phyloP scores from a whole-genome alignment of 2,797 vertebrate genomes.

The Apodemus agrarius region DNA sequence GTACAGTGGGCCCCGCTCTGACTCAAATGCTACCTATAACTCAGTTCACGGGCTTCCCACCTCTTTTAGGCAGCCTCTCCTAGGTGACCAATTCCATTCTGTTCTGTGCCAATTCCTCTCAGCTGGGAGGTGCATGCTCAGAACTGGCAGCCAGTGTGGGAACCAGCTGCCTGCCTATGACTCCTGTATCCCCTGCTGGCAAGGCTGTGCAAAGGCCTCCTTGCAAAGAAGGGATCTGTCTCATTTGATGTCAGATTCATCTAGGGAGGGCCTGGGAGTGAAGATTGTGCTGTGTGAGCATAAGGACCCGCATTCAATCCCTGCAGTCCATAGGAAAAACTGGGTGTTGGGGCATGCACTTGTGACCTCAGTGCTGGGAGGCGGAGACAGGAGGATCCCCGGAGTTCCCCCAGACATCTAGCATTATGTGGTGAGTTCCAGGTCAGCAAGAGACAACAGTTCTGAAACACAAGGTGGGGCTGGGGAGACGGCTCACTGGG shows the following conservation, averaged over 20 bases:
- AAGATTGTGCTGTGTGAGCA: background rate
- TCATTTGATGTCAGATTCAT: background rate
- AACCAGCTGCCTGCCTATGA: background rate
- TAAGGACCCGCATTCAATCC: background rate
- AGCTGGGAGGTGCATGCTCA: background rate
- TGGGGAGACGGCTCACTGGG: background rate
- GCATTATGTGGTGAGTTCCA: background rate
- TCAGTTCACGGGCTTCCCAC: background rate
- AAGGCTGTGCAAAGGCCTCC: rapidly evolving
- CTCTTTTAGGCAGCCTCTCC: background rate
- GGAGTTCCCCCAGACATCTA: background rate
- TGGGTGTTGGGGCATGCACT: background rate
- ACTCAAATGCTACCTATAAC: background rate
- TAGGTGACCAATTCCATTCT: too few relatives aligned
- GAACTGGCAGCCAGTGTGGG: background rate
- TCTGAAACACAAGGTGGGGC: background rate
- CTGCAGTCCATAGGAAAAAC: too few relatives aligned
- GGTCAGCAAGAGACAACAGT: background rate
- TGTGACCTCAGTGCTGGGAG: background rate
- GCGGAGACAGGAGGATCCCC: background rate
- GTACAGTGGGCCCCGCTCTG: too few relatives aligned
- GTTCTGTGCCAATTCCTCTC: background rate
- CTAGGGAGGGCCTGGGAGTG: background rate
- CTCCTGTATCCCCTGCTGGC: background rate
- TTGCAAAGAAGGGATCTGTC: rapidly evolving